Percentiles rank a stretch among this genome's conserved stretches.
phyloP scores from a whole-genome alignment of 1,140 invertebrate genomes.

The Pseudomyrmex cubaensis region DNA sequence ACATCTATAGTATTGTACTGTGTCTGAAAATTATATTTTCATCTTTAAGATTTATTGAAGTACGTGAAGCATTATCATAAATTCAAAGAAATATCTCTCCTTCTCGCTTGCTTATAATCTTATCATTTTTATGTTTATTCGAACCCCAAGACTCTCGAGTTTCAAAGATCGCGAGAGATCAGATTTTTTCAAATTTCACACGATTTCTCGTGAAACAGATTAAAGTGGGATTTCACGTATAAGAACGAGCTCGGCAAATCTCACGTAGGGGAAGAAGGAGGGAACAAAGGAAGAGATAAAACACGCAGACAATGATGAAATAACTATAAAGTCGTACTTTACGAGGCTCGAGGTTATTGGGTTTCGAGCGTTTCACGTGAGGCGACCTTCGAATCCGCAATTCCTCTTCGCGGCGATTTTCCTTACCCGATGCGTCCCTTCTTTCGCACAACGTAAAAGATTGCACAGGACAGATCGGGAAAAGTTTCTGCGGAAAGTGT shows the following conservation, averaged over 20 bases:
- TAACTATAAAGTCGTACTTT: constrained; percentile 78
- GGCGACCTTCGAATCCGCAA: constrained; percentile 57
- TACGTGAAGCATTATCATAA: constrained; percentile 4
- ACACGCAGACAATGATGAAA: constrained; percentile 74
- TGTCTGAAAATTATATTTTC: neutral
- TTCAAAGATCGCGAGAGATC: constrained; percentile 8
- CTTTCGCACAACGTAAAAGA: constrained; percentile 27
- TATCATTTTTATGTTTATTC: constrained; percentile 51
- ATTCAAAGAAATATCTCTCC: constrained; percentile 34
- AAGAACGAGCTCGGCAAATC: constrained; percentile 29
- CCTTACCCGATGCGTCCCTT: neutral
- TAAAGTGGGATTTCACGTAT: constrained; percentile 37
- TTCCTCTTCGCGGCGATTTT: constrained; percentile 37
- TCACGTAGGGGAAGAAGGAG: neutral
- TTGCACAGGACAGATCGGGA: constrained; percentile 25
- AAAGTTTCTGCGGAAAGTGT: constrained; percentile 26
- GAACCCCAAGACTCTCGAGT: neutral
- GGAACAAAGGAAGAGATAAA: neutral
- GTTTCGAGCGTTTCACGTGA: constrained; percentile 57
- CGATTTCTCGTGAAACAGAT: constrained; percentile 53
- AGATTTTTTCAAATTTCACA: constrained; percentile 41
- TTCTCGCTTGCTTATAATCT: constrained; percentile 20
- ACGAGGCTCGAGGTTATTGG: constrained; percentile 73
- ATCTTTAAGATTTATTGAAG: neutral
- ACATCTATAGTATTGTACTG: too few species aligned